These are phyloP conservation scores for Clarias fuscus DNA, from an alignment of 2,797 vertebrate genomes.

Conservation along the genomic window DNA sequence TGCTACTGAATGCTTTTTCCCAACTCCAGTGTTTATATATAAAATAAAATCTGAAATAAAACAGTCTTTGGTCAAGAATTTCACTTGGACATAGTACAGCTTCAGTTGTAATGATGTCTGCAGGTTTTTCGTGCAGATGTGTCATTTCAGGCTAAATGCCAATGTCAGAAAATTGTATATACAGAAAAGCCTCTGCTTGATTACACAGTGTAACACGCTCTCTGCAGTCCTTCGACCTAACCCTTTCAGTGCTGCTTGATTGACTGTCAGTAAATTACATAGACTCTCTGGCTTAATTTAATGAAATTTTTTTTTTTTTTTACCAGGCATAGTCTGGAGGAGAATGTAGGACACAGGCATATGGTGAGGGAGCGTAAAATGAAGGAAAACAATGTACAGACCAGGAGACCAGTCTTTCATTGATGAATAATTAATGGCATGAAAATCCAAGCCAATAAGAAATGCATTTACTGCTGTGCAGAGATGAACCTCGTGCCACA, in stretches of 20 bases:
- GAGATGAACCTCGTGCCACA: slow-evolving; percentile 11
- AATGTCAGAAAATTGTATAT: not conserved
- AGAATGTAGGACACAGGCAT: slow-evolving; percentile 9
- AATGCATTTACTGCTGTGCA: slow-evolving; percentile 23
- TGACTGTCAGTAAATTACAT: slow-evolving; percentile 4
- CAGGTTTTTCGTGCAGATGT: slow-evolving; percentile 12
- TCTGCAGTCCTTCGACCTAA: not conserved
- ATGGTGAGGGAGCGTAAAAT: not conserved
- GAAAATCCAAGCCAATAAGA: slow-evolving; percentile 51
- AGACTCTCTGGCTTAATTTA: not conserved
- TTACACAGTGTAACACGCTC: slow-evolving; percentile 1
- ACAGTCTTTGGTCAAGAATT: not conserved
- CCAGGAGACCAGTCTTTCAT: slow-evolving; percentile 35
- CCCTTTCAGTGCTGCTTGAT: no score
- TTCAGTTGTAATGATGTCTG: not conserved
- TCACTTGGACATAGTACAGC: not conserved
- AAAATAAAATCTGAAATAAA: no score
- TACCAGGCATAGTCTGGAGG: not conserved
- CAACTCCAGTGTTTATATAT: not conserved
- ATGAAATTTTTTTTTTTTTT: not conserved
- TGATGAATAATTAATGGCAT: slow-evolving; percentile 64
- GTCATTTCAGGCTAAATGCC: not conserved
- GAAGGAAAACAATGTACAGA: slow-evolving; percentile 13
- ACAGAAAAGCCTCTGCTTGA: not conserved
- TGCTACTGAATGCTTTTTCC: slow-evolving; percentile 30